Evolutionary conservation across 2,113 vertebrate genomes (phyloP).

Genomic region (Australoheros scitulus): DNA sequence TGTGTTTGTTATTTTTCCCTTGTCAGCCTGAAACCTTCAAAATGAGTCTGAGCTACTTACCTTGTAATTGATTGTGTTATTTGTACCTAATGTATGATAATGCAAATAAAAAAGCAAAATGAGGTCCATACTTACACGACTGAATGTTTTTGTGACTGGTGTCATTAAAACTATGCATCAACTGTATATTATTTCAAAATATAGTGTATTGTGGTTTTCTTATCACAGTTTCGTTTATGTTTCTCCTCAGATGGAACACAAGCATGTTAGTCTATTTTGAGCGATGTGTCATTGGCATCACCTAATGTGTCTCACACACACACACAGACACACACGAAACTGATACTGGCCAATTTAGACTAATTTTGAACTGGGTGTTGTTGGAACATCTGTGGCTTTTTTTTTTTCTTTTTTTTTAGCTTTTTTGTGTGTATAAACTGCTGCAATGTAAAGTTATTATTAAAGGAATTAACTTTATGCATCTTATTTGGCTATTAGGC

Average conservation of each 20-base stretch:
- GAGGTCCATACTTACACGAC: conserved; percentile 10
- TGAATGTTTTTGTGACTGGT: conserved; percentile 6
- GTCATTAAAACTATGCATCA: neutral
- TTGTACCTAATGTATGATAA: conserved; percentile 84
- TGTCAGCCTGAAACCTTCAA: conserved; percentile 72
- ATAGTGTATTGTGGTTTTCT: neutral
- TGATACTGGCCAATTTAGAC: neutral
- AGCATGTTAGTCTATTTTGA: neutral
- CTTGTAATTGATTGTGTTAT: conserved; percentile 77
- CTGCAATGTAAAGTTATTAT: neutral
- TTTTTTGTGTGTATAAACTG: neutral
- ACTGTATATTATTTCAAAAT: neutral
- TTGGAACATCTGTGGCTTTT: neutral
- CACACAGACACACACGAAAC: neutral
- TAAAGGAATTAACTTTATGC: too few species aligned
- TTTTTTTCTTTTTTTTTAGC: neutral
- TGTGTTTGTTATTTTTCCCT: conserved; percentile 61
- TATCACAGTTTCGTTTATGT: neutral
- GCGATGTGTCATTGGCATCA: neutral
- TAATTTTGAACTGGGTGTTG: neutral
- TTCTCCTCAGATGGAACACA: neutral
- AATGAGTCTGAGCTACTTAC: conserved; percentile 72
- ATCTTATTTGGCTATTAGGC: neutral
- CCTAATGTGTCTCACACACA: neutral
- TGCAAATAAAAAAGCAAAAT: conserved; percentile 76